Evolutionary conservation across 2,113 vertebrate species (phyloP), one percentile per base, ranked within the genome.

Genomic region (Mixornis gularis): DNA sequence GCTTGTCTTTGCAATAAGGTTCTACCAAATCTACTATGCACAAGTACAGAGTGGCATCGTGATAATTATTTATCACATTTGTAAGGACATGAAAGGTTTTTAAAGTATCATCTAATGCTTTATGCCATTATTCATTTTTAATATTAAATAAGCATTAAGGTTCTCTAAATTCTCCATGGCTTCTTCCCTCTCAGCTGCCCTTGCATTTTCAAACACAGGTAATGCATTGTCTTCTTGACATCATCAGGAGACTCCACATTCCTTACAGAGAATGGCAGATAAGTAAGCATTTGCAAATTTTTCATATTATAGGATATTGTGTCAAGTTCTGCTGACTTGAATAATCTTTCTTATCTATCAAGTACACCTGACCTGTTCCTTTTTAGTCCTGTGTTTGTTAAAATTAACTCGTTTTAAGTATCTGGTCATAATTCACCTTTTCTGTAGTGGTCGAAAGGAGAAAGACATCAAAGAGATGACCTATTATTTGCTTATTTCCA

Each of bases 321-420:
- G 64, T 59, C 13, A 51, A 66, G 53, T 71, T 65, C 56, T 85
- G 73, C 65, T 89, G 78, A 79, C 81, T 68, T 85, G 73, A 44
- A 65, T 46, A 79, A 82, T 83, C 40, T 87, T 49, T 90, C 52
- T 71, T 89, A 68, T 76, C 91, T 93, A 30, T 76, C 41, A 74
- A 36, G 30, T 49, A 76, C 66, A 95, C 58, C 69, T 72, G 74
- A 89, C 25, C 53, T 60, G 4, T 25, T 85, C 73, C 40, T 91
- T 91, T 87, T 81, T 24, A 69, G 46, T 60, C 17, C 34, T 65
- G 24, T 29, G 87, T 74, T 85, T 72, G 59, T 64, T 77, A 56
- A 89, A 93, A 90, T 66, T 80, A 89, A 68, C 70, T 64, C 22
- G 18, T 72, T 72, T 93, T 79, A 91, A 91, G 51, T n/a, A 72